Evolutionary conservation across 2,888 invertebrate genomes (phyloP).

Genomic region (Zaprionus obscuricornis): DNA sequence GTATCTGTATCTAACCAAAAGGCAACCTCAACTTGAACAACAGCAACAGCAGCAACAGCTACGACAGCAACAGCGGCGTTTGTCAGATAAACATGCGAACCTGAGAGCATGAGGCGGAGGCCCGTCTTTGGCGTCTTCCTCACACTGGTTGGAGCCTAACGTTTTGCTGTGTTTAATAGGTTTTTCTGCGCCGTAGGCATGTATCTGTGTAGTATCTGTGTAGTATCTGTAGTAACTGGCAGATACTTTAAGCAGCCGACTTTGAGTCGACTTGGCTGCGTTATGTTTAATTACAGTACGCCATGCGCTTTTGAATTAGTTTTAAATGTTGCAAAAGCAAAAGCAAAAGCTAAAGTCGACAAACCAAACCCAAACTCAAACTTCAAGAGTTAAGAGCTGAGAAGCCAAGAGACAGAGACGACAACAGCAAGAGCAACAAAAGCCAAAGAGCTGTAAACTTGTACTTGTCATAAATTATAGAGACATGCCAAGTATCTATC

Average conservation of each 20-base stretch:
- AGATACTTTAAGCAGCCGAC: constrained; percentile 56
- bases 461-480: constrained; percentile 71
- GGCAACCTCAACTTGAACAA: constrained; percentile 18
- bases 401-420: constrained; percentile 4
- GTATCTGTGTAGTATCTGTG: background rate
- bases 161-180: constrained; percentile 67
- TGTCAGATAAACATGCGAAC: constrained; percentile 50
- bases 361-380: background rate
- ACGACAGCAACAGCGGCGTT: constrained; percentile 29
- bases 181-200: constrained; percentile 61
- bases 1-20: constrained; percentile 26
- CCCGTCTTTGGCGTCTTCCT: constrained; percentile 26
- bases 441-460: constrained; percentile 50
- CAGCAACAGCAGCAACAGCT: constrained; percentile 28
- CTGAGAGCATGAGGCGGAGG: constrained; percentile 18
- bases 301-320: constrained; percentile 68
- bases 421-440: background rate
- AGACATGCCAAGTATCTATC: constrained; percentile 32
- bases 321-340: constrained; percentile 63
- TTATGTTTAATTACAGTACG: constrained; percentile 69
- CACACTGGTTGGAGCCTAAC: constrained; percentile 47
- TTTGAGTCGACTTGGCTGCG: constrained; percentile 27
- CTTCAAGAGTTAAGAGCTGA: constrained; percentile 12
- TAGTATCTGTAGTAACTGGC: constrained; percentile 43
- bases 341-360: background rate